Conservation (phyloP, 1,140 invertebrate species). For the Proctacanthus coquilletti region DNA sequence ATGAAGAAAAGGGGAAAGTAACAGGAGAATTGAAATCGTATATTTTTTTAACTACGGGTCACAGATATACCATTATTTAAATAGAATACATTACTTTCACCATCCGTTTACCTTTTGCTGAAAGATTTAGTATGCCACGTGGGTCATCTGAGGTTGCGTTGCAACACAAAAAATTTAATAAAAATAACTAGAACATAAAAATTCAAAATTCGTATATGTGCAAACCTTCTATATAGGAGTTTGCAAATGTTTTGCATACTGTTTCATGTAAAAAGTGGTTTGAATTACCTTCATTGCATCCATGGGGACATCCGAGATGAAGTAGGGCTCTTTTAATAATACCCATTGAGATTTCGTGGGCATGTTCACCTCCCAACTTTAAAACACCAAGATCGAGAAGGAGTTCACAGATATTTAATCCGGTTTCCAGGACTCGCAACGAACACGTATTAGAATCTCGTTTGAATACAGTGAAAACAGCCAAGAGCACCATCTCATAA, state of each 20-base stretch:
- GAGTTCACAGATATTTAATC: slow-evolving; percentile 77
- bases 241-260: no score
- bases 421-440: slow-evolving; percentile 73
- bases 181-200: no score
- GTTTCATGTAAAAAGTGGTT: no score
- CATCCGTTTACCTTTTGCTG: no score
- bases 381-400: slow-evolving; percentile 77
- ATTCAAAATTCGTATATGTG: neutral
- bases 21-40: no score
- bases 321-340: slow-evolving; percentile 51
- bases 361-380: slow-evolving; percentile 39
- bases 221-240: neutral
- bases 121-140: neutral
- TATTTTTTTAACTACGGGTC: no score
- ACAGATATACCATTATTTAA: no score
- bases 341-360: slow-evolving; percentile 35
- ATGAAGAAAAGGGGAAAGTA: no score
- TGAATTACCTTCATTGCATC: slow-evolving; percentile 42
- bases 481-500: slow-evolving; percentile 76
- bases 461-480: slow-evolving; percentile 68
- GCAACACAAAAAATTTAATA: no score
- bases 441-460: slow-evolving; percentile 57
- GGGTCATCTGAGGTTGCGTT: no score
- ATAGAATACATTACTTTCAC: no score
- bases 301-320: slow-evolving; percentile 85